phyloP scores from a whole-genome alignment of 2,113 vertebrate species.

The Microcebus ravelobensis region DNA sequence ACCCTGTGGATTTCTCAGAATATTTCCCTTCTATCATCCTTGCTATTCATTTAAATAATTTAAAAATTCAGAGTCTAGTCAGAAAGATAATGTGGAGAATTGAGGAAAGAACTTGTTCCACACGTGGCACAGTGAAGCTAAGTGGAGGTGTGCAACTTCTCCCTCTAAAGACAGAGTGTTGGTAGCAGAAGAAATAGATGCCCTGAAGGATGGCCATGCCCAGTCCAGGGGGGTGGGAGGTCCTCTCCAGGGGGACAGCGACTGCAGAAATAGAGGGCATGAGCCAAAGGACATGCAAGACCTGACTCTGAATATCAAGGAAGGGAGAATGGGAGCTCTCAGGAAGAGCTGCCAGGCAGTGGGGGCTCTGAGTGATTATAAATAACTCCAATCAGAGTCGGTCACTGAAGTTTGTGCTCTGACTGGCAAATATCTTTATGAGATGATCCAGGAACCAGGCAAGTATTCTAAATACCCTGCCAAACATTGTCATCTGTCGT shows the following conservation, averaged over 20 bases:
- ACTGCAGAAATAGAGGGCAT: neutral
- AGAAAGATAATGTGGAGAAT: neutral
- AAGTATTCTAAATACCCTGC: constrained; percentile 50
- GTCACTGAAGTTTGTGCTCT: constrained; percentile 31
- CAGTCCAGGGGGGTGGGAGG: neutral
- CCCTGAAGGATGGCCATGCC: neutral
- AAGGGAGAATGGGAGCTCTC: neutral
- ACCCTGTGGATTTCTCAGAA: neutral
- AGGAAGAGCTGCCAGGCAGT: neutral
- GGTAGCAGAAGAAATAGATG: neutral
- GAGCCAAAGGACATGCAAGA: neutral
- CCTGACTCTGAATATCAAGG: neutral
- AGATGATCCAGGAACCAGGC: constrained; percentile 60
- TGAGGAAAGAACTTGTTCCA: neutral
- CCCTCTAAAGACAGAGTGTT: neutral
- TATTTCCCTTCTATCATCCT: neutral
- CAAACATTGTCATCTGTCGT: constrained; percentile 60
- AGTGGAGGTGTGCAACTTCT: neutral
- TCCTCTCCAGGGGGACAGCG: neutral
- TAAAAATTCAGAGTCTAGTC: neutral
- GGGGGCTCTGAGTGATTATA: neutral
- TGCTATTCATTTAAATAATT: constrained; percentile 18
- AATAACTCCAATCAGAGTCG: neutral
- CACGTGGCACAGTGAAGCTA: neutral
- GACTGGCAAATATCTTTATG: constrained; percentile 50